Base-by-base conservation (phyloP, 2,797 vertebrate species). In the Rhinophrynus dorsalis region DNA sequence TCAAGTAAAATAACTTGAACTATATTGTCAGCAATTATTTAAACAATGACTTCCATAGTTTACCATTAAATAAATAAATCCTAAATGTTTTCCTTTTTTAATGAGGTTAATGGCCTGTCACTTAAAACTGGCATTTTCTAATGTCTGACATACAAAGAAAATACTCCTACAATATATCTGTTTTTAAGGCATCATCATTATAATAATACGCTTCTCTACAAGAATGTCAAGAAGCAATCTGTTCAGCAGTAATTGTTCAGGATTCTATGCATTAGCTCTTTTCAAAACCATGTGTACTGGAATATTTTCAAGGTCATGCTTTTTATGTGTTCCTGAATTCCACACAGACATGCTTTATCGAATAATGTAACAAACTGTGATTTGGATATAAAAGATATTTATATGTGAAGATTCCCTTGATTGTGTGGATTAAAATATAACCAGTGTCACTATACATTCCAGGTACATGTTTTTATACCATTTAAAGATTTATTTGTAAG, bases 191-290 rank as follows among this genome's bases (percentile, higher is more conserved):
- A 55, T 52, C 37, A 54, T 62, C 48, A 62, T 45, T 62, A 61
- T 62, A 62, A 69, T 62, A 69, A 63, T 70, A 62, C 35, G 67
- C 62, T 55, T 23, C 48, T 62, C 18, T 62, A 42, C 33, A 54
- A 62, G 38, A 61, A 62, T 62, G 58, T 70, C 58, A 70, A 15
- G 50, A 63, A 70, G 67, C 58, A 62, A 55, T 70, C 67, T 20
- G 21, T 3, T 38, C 38, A 38, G 50, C 50, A 44, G 58, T 70
- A 70, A 70, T 70, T 62, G 58, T 70, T 62, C n/a, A 54, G 58
- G 47, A 70, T 54, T 62, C 58, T 55, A 70, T 62, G 47, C 67
- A 70, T 70, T 70, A 70, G 67, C 58, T 62, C 50, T 56, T 61
- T 70, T 55, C 58, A 63, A 20, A 45, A 47, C 44, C 52, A 27